A percentile compares a stretch with the other conserved stretches of the same genome.
phyloP scores from a whole-genome alignment of 2,797 vertebrate genomes.

The Neopelma chrysocephalum region DNA sequence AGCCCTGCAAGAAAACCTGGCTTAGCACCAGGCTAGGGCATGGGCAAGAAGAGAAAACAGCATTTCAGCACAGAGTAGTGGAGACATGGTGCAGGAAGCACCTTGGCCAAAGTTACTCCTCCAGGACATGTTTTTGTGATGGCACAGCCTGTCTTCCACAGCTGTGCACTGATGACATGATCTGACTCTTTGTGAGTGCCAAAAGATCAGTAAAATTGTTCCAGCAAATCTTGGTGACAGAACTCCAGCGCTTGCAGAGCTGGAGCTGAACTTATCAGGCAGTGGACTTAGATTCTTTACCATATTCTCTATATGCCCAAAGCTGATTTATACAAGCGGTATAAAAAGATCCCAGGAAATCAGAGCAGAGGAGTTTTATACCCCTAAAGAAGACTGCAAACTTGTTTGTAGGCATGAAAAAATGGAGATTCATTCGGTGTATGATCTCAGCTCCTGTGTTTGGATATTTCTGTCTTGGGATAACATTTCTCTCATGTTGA shows the following conservation, averaged over 20 bases:
- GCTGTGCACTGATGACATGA: neutral
- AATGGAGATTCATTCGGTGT: neutral
- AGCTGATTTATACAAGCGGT: neutral
- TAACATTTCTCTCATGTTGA: neutral
- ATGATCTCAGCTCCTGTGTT: neutral
- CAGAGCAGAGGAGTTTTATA: neutral
- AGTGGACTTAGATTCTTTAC: neutral
- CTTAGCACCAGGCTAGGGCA: neutral
- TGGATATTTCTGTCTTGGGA: neutral
- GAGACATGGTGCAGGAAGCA: neutral
- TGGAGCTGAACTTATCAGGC: neutral
- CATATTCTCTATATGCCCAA: neutral
- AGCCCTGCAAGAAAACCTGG: neutral
- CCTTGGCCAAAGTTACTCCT: neutral
- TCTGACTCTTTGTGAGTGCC: neutral
- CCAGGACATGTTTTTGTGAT: neutral
- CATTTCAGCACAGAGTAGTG: neutral
- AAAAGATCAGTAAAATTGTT: neutral
- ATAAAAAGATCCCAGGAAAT: neutral
- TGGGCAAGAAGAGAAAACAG: neutral
- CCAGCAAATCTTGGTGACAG: neutral
- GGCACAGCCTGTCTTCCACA: neutral
- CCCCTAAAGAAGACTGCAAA: neutral
- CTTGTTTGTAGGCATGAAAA: neutral
- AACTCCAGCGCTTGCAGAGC: neutral